Percentiles rank a stretch among this genome's conserved stretches.
These are phyloP conservation scores for Drosophila biarmipes DNA, from an alignment of 1,140 invertebrate species.

Conservation along the genomic window DNA sequence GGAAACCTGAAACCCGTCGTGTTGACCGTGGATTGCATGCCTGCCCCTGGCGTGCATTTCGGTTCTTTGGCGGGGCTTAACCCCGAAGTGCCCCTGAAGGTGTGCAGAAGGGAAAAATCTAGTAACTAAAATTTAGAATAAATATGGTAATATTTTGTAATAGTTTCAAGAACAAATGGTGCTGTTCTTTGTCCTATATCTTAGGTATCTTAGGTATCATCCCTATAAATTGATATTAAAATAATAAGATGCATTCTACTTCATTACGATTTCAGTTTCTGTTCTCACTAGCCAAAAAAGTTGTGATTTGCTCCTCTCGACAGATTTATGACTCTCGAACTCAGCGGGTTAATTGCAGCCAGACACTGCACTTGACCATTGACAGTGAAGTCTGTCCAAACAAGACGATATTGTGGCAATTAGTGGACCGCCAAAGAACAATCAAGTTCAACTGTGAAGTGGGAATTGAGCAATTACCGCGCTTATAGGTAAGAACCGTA, in stretches of 20 bases:
- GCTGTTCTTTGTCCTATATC: no score
- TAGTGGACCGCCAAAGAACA: conserved; percentile 36
- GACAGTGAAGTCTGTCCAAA: conserved; percentile 51
- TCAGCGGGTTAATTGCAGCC: conserved; percentile 44
- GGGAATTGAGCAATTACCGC: conserved; percentile 8
- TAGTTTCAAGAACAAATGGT: no score
- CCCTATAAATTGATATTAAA: neutral
- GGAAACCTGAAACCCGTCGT: conserved; percentile 75
- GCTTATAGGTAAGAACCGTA: conserved; percentile 2
- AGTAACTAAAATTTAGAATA: no score
- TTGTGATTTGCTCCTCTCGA: no score
- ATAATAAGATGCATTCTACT: neutral
- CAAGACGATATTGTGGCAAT: conserved; percentile 36
- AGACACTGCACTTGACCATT: conserved; percentile 69
- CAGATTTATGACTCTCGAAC: neutral
- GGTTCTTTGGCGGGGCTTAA: conserved; percentile 55
- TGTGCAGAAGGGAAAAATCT: no score
- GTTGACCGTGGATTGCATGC: conserved; percentile 46
- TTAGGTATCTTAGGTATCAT: no score
- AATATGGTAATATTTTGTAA: no score
- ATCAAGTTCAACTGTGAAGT: conserved; percentile 34
- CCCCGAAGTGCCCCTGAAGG: neutral
- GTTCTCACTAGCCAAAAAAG: neutral
- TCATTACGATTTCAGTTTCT: neutral
- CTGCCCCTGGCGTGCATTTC: conserved; percentile 56